Evolutionary conservation across 2,888 invertebrate genomes (phyloP), one percentile per base, ranked within the genome.

Genomic region (Nematopogon swammerdamellus): DNA sequence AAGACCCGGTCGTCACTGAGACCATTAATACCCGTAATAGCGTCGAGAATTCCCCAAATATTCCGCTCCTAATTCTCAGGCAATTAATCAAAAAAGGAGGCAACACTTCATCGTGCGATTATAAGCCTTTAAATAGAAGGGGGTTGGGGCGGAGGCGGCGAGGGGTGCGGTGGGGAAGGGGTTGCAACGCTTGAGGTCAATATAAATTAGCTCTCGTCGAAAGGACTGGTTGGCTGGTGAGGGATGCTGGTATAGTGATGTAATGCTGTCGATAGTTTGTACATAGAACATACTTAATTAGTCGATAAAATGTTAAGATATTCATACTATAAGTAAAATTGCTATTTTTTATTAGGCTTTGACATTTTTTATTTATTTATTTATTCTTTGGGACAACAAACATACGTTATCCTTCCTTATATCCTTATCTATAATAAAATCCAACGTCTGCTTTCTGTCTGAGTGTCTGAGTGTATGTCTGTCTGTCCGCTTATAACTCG

Each of bases 121-220:
- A 76, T 75, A 77, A 76, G 77, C 74, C 71, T 72, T 75, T 74
- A 74, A 71, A 68, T 67, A 69, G 64, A 61, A 36, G 36, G 36
- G 36, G 36, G 36, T 14, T 4, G 11, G 36, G 11, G 25, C 8
- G 36, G 36, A 14, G 4, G 36, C 11, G 8, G 36, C n/a, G 36
- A 14, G 36, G 14, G n/a, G 8, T 36, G 36, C 6, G 14, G 4
- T 25, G 25, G 62, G 64, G 48, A 19, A 18, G 43, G 44, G 70
- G 70, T 72, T 66, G 70, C 67, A 68, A 63, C 58, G 59, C 60
- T 50, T 50, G 47, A 61, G 66, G 62, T 65, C 72, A 61, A 72
- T 72, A 73, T 76, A 75, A 75, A 76, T 75, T 76, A 73, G 72
- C 68, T 66, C 51, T 69, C 64, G 72, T 71, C 74, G 75, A 72